These are phyloP conservation scores for Boleophthalmus pectinirostris DNA, from an alignment of 2,113 vertebrate genomes.

Conservation along the genomic window DNA sequence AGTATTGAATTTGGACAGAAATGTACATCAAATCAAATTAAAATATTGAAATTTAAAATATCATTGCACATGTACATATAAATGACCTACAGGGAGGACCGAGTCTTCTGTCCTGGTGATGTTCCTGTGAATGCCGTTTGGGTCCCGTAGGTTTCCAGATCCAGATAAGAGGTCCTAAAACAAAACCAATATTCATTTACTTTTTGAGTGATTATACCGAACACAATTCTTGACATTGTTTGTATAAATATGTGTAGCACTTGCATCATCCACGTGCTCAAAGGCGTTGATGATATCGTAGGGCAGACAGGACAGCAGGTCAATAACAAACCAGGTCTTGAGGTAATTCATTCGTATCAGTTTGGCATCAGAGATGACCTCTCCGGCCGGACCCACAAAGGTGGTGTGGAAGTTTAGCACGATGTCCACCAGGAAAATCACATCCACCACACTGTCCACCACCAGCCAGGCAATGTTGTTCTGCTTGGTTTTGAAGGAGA, in stretches of 20 bases:
- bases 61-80: neutral
- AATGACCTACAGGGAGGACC: conserved; percentile 69
- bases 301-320: conserved; percentile 95
- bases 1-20: conserved; percentile 6
- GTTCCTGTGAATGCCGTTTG: conserved; percentile 70
- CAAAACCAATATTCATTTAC: conserved; percentile 18
- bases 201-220: neutral
- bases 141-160: conserved; percentile 63
- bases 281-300: conserved; percentile 99
- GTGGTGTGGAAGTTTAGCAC: conserved; percentile 99
- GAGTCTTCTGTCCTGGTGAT: conserved; percentile 74
- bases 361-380: conserved; percentile 95
- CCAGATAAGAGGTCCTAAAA: conserved; percentile 63
- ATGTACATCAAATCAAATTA: neutral
- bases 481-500: conserved; percentile 96
- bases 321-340: conserved; percentile 99
- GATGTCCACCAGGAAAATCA: conserved; percentile 96
- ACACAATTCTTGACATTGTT: neutral
- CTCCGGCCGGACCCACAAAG: conserved; percentile 93
- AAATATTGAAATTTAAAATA: neutral
- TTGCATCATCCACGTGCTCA: conserved; percentile 94
- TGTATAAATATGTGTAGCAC: conserved; percentile 16
- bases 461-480: conserved; percentile 96
- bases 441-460: conserved; percentile 96
- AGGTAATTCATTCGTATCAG: conserved; percentile 98